Conservation (phyloP, 2,888 invertebrate genomes). For the Drosophila meridiana region DNA sequence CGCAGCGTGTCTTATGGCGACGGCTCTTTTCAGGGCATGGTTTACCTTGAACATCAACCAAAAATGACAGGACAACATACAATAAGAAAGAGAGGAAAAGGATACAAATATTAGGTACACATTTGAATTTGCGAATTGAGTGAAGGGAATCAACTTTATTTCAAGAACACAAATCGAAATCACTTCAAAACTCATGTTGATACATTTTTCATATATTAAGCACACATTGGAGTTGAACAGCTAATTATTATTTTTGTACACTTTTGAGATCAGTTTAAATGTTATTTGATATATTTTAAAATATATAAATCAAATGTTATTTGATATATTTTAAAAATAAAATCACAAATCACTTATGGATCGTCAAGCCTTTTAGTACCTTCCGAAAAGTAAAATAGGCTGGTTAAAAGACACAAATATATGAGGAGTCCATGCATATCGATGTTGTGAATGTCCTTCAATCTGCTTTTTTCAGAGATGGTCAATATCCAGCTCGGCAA, state of each 20-base stretch:
- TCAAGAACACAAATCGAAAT: background rate
- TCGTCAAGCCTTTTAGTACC: conserved; percentile 63
- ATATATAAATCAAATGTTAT: background rate
- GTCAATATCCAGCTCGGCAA: conserved; percentile 31
- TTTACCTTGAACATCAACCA: conserved; percentile 72
- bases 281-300: background rate
- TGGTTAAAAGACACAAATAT: conserved; percentile 65
- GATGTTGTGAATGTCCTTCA: conserved; percentile 40
- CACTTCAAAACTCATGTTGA: background rate
- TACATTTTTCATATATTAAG: background rate
- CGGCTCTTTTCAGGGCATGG: conserved; percentile 83
- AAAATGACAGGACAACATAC: background rate
- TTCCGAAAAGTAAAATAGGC: conserved; percentile 84
- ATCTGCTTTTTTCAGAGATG: conserved; percentile 21
- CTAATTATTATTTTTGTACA: background rate
- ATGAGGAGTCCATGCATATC: conserved; percentile 63
- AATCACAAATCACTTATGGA: background rate
- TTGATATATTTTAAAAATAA: background rate
- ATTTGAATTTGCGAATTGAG: too few species aligned
- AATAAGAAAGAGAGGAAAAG: conserved; percentile 3
- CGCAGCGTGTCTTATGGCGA: conserved; percentile 84
- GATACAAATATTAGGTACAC: background rate
- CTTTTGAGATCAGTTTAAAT: too few species aligned
- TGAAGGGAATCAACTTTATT: background rate
- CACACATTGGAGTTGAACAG: background rate